Base-by-base conservation (phyloP, 2,113 vertebrate genomes). In the Gavialis gangeticus region DNA sequence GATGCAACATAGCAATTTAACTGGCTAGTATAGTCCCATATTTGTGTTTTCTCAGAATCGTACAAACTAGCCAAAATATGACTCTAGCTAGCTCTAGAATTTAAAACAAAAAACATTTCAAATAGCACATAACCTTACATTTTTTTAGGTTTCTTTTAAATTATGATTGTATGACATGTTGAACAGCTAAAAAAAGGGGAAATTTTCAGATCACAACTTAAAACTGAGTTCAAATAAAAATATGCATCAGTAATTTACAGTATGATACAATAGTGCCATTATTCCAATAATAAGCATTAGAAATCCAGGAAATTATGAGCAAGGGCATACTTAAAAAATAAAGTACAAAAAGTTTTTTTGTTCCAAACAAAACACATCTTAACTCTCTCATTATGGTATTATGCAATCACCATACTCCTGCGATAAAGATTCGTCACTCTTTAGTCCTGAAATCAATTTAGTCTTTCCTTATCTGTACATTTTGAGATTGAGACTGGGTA, bases 131-230 rank as follows among this genome's bases (percentile, higher is more conserved):
- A 37, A 37, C 59, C 18, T 14, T 21, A 60, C 19, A 60, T 10
- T 6, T 6, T 59, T 59, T 59, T 59, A 59, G 58, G 58, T 59
- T 59, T 59, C 13, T 59, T 59, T 5, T 14, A 22, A 18, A 22
- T 18, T 60, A 22, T 60, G 18, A 18, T 21, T 60, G 59, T 60
- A 22, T 60, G 18, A 60, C 59, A 60, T 60, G 18, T 60, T 37
- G 37, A 37, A 69, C 79, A 57, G 13, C 57, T 37, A 76, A 3
- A 66, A 91, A 91, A 12, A 77, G 62, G 4, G 80, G 7, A 75
- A 87, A 89, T 73, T 88, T 18, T 75, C n/a, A 89, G 84, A 89
- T 79, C 71, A 87, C 79, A 89, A 84, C 2, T 57, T 82, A 67
- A 67, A 10, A 87, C n/a, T 46, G 67, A 89, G 79, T 14, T 12